Percentiles rank a stretch among this genome's conserved stretches.
Conservation (phyloP, 2,888 invertebrate species). For the Thyatira batis region DNA sequence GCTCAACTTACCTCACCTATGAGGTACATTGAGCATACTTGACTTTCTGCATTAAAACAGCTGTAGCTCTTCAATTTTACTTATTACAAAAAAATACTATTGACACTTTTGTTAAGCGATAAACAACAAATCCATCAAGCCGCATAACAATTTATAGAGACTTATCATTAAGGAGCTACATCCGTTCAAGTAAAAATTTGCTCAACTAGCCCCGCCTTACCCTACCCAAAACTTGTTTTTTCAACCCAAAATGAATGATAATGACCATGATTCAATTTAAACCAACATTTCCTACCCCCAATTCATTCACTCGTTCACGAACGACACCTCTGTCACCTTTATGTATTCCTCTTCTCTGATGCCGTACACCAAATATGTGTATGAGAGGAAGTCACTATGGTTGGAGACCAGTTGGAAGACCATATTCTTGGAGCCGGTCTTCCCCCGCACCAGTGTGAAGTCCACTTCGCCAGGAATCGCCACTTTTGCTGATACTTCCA, state of each 20-base stretch:
- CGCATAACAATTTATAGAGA: too few relatives aligned
- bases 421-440: constrained; percentile 56
- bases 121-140: too few relatives aligned
- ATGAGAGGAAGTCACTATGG: constrained; percentile 65
- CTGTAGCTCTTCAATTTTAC: too few relatives aligned
- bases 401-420: constrained; percentile 71
- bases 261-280: background rate
- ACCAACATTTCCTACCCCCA: background rate
- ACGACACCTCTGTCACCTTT: constrained; percentile 64
- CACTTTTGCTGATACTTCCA: constrained; percentile 60
- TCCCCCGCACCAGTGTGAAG: constrained; percentile 58
- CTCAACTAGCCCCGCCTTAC: too few relatives aligned
- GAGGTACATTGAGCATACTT: too few relatives aligned
- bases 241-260: background rate
- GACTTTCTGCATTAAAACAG: too few relatives aligned
- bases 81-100: too few relatives aligned
- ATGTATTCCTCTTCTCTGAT: constrained; percentile 67
- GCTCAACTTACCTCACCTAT: too few relatives aligned
- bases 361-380: constrained; percentile 65
- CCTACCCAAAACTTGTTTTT: too few relatives aligned
- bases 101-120: too few relatives aligned
- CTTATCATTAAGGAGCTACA: too few relatives aligned
- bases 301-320: constrained; percentile 13
- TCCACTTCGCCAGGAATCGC: constrained; percentile 54
- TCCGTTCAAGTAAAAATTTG: too few relatives aligned